Base-by-base conservation (phyloP, 2,113 vertebrate species). In the Sturnira hondurensis region DNA sequence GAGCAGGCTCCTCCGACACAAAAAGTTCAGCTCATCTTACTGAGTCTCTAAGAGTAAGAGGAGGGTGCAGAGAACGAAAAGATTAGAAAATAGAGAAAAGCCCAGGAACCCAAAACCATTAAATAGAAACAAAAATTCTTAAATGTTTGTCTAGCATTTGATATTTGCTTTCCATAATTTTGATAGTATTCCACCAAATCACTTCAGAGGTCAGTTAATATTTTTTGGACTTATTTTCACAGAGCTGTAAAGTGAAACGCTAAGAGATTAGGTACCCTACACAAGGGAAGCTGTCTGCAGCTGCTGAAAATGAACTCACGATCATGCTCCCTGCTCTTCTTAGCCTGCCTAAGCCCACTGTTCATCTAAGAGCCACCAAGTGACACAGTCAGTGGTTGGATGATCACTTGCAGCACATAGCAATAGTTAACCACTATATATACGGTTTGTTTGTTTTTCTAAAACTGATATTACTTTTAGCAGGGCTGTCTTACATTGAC, bases 121-220 rank as follows among this genome's bases (percentile, higher is more conserved):
- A 67, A 74, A 68, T 45, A 89, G 83, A 15, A 91, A 50, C n/a
- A 92, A 91, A 89, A 91, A 96, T 41, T 73, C 45, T 88, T 56
- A 54, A 92, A 86, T 86, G 38, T 88, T 95, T 92, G 31, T 47
- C 73, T 84, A 67, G 22, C 15, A 13, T 33, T n/a, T 88, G 47
- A 61, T 88, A 83, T 86, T 94, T 96, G 67, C 52, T 92, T 96
- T 86, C 43, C 58, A 77, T 91, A 71, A 80, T 94, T 96, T 96
- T 94, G 81, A 77, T 78, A 92, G 56, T 36, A 93, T 6, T 20
- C n/a, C 36, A 90, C 50, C 19, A 89, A 86, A 76, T 94, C 68
- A 58, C 28, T 74, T 73, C 31, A 71, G 93, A 84, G 88, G 15
- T 94, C 78, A 86, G 7, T 65, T 91, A 73, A 41, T 38, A 78